phyloP scores from a whole-genome alignment of 92 coral and sea anemone species.

The Hydrozoanthus gracilis region DNA sequence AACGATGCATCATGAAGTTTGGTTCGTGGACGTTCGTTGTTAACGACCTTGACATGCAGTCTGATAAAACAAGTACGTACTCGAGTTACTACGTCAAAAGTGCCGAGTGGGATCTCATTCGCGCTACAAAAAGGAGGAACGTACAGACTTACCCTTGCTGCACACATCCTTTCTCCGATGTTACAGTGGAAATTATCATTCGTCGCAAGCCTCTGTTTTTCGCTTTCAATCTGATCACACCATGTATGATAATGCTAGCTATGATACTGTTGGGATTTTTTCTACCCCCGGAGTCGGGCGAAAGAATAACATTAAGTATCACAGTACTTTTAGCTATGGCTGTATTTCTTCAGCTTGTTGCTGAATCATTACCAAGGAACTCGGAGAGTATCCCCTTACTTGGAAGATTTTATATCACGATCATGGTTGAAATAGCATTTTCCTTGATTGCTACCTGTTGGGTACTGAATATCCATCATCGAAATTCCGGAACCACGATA shows the following conservation, averaged over 20 bases:
- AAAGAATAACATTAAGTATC: slow-evolving; percentile 91
- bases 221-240: slow-evolving; percentile 91
- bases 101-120: slow-evolving; percentile 93
- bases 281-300: slow-evolving; percentile 97
- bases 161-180: slow-evolving; percentile 87
- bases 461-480: slow-evolving; percentile 91
- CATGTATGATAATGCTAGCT: slow-evolving; percentile 87
- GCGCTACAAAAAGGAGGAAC: slow-evolving; percentile 75
- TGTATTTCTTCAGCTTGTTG: slow-evolving; percentile 90
- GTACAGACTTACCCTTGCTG: slow-evolving; percentile 86
- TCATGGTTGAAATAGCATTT: slow-evolving; percentile 88
- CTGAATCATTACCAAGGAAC: slow-evolving; percentile 90
- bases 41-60: slow-evolving; percentile 83
- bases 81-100: slow-evolving; percentile 84
- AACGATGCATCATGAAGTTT: slow-evolving; percentile 92
- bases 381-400: slow-evolving; percentile 90
- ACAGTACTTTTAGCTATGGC: slow-evolving; percentile 98
- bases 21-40: slow-evolving; percentile 99
- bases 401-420: slow-evolving; percentile 94
- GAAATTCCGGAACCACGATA: slow-evolving; percentile 86
- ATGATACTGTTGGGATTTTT: slow-evolving; percentile 93
- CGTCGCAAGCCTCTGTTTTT: slow-evolving; percentile 88
- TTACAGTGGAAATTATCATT: slow-evolving; percentile 75
- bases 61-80: slow-evolving; percentile 80
- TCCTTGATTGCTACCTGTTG: slow-evolving; percentile 94